These are phyloP conservation scores for Mesaphorura yosii DNA, from an alignment of 1,140 invertebrate genomes.

Conservation along the genomic window DNA sequence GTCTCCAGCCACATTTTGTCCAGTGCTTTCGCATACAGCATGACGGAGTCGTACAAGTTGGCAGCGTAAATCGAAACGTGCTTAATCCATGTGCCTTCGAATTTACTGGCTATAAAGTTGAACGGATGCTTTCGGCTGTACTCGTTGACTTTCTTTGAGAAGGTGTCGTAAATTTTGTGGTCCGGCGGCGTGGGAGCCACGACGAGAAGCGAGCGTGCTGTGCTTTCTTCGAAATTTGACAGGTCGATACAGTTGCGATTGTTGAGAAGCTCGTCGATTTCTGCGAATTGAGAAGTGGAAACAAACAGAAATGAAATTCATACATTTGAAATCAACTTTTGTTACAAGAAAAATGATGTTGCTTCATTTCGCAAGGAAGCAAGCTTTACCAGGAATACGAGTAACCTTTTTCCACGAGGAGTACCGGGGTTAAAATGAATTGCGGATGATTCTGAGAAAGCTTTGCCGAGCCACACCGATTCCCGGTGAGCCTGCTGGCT, in stretches of 20 bases:
- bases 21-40: conserved; percentile 76
- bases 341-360: too few species aligned
- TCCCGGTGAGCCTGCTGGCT: too few species aligned
- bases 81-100: conserved; percentile 48
- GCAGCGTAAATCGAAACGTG: conserved; percentile 84
- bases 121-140: conserved; percentile 67
- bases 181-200: conserved; percentile 69
- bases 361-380: too few species aligned
- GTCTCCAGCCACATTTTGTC: conserved; percentile 46
- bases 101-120: conserved; percentile 53
- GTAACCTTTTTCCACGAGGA: too few species aligned
- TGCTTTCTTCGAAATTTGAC: conserved; percentile 39
- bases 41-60: conserved; percentile 90
- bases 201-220: conserved; percentile 67
- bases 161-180: conserved; percentile 54
- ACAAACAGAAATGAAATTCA: neutral
- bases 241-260: conserved; percentile 10
- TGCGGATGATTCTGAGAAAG: too few species aligned
- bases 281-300: neutral
- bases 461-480: too few species aligned
- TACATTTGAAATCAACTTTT: too few species aligned
- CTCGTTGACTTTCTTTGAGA: conserved; percentile 56
- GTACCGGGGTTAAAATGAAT: too few species aligned
- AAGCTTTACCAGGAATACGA: too few species aligned
- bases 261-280: conserved; percentile 4